These are phyloP conservation scores for Camelus bactrianus DNA, from an alignment of 2,113 vertebrate species.

Conservation along the genomic window DNA sequence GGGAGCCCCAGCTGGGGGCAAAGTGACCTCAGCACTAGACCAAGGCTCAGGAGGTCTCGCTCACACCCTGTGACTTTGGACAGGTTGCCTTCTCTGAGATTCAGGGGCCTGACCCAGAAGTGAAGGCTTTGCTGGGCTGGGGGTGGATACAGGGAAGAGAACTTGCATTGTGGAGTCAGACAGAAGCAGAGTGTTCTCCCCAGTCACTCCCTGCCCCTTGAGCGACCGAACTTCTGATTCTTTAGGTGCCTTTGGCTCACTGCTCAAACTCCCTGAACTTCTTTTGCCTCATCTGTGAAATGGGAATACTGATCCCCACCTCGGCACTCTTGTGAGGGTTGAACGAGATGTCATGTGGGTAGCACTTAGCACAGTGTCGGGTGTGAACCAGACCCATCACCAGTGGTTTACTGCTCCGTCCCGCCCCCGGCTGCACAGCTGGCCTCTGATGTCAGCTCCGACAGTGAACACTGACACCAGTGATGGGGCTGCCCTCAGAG, in stretches of 20 bases:
- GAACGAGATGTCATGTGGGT: not conserved
- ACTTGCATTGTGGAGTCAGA: not conserved
- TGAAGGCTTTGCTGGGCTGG: not conserved
- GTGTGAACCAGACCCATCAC: not conserved
- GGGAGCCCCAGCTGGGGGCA: not conserved
- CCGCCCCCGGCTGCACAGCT: not conserved
- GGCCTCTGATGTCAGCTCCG: not conserved
- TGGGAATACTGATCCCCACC: not conserved
- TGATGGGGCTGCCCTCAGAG: not conserved
- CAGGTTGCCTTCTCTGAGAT: not conserved
- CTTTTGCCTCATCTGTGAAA: not conserved
- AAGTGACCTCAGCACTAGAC: not conserved
- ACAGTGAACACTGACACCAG: not conserved
- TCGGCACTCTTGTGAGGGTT: not conserved
- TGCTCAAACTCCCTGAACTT: not conserved
- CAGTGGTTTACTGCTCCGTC: not conserved
- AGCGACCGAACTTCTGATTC: conserved; percentile 8
- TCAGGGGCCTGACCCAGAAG: not conserved
- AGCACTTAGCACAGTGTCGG: not conserved
- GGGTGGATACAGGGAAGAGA: not conserved
- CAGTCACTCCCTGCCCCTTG: not conserved
- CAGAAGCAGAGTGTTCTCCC: not conserved
- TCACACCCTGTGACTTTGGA: not conserved
- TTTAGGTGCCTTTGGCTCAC: not conserved
- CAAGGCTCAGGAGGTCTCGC: not conserved